Base-by-base conservation (phyloP, 2,888 invertebrate genomes). In the Cephus sareptanus region DNA sequence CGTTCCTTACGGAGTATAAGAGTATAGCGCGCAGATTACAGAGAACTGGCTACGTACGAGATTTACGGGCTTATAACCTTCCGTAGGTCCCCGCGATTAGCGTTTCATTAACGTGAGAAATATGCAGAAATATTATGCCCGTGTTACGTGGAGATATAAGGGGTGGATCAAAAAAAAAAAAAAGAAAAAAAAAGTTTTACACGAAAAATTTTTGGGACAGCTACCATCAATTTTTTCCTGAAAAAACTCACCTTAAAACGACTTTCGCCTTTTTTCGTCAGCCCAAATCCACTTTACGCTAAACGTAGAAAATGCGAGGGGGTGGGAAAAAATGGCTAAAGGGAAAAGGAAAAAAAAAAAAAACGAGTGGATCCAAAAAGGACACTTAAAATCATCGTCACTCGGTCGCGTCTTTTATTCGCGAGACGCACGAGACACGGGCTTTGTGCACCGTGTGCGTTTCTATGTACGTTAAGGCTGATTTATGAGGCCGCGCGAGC, bases 151-250 rank as follows among this genome's bases (percentile, higher is more conserved):
- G 4, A 40, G 15, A 6, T 40, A 6, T 6, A 6, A 15, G 6
- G 13, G 40, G 15, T 15, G 0, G 15, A 6, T 6, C n/a, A n/a
- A n/a, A n/a, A 1, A 15, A 15, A 15, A 40, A 40, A 40, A 40
- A 15, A 4, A 13, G 15, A 4, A 40, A 37, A 40, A 40, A 15
- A 1, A 4, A 40, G 1, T 40, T 40, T 15, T 15, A 1, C 40
- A 40, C 4, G 6, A 40, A 40, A 40, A 15, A 15, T 37, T 1
- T 15, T 35, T 3, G 0, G 0, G 15, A 1, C 40, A 6, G 40
- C 15, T 15, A 0, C 0, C 15, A 0, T 0, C 1, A 56, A 23
- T 23, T 6, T 23, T 23, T 6, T 1, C 1, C 9, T 13, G 13
- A 1, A 56, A 23, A 23, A 23, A 23, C 2, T 6, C 9, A 15